phyloP scores from a whole-genome alignment of 2,113 vertebrate genomes.

The Burhinus oedicnemus region DNA sequence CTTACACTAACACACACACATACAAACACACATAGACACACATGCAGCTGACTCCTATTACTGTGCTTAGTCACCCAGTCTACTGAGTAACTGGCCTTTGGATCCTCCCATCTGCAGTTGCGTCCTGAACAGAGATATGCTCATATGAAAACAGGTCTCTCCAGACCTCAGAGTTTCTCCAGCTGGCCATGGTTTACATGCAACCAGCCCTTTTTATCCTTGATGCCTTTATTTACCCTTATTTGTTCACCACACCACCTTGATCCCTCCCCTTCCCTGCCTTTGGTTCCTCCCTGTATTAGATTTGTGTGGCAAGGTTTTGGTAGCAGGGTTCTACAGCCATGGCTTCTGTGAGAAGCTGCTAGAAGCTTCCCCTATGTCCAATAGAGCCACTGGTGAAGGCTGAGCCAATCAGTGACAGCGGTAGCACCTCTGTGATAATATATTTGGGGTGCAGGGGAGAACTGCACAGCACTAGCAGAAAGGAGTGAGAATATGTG shows the following conservation, averaged over 20 bases:
- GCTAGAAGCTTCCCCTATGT: background rate
- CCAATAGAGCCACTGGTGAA: background rate
- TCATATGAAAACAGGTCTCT: background rate
- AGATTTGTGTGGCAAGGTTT: background rate
- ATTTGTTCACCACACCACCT: background rate
- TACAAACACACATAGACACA: background rate
- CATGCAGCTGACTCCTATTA: background rate
- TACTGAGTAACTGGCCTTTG: background rate
- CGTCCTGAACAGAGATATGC: background rate
- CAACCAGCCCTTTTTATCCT: background rate
- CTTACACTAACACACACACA: background rate
- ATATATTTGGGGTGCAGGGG: background rate
- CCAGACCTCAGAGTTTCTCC: background rate
- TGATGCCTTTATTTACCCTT: background rate
- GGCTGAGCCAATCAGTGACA: background rate
- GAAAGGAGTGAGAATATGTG: background rate
- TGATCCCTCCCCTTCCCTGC: background rate
- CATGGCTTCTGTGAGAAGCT: background rate
- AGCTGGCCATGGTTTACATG: background rate
- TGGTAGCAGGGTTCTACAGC: background rate
- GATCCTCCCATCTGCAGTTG: too few relatives aligned
- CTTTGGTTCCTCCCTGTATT: background rate
- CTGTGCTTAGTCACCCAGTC: background rate
- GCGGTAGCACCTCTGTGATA: background rate
- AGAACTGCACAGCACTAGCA: background rate